Evolutionary conservation across 2,888 invertebrate species (phyloP), one percentile per base, ranked within the genome.

Genomic region (Drosophila multiciliata): DNA sequence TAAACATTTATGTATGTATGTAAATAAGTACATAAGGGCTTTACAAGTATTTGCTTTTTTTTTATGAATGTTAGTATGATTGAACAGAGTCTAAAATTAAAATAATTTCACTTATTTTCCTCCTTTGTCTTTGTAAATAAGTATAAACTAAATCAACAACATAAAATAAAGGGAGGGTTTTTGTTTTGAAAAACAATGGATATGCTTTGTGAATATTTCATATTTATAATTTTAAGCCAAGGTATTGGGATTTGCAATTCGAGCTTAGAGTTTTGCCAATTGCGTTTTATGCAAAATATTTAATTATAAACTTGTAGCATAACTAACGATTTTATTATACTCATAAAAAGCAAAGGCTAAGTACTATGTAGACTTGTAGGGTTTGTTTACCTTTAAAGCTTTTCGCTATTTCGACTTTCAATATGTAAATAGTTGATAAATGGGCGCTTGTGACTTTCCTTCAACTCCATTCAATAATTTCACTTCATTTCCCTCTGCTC

Each of bases 181-280:
- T 73, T 82, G 89, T 86, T 86, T 90, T 86, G 59, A 88, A 83
- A 87, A 90, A 87, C 89, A 90, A 83, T 87, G 87, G 87, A 87
- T 87, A 90, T 90, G 90, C 90, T 85, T 82, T 75, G 72, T 80
- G 86, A 89, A 73, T 89, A 74, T 71, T 76, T 74, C 62, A 66
- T 73, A 75, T 75, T 69, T 73, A 68, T 78, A 71, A 79, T 68
- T 68, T 72, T 73, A 67, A 71, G 77, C 74, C 82, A 68, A 76
- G 48, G 52, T 65, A 66, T 75, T 75, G 78, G 75, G 77, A 64
- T 74, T 82, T 82, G 76, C 76, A 79, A 65, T 70, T 79, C 69
- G 80, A 79, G 75, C 63, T 70, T 66, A 65, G 60, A 68, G 45
- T 75, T 78, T 73, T 66, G 71, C 84, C 89, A 87, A 83, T 83